Evolutionary conservation across 2,888 invertebrate genomes (phyloP).

Genomic region (Cartodere bifasciata): DNA sequence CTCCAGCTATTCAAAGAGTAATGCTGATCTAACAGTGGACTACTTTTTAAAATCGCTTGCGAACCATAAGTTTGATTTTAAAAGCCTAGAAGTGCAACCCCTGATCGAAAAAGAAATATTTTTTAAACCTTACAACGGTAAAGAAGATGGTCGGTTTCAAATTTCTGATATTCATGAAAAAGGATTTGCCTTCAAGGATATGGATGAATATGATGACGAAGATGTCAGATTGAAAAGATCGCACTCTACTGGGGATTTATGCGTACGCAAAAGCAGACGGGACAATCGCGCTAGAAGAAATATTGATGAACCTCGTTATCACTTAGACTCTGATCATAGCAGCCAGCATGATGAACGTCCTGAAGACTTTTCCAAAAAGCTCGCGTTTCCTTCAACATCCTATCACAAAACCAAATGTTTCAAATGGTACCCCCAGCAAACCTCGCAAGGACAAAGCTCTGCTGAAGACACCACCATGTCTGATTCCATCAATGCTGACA

Average conservation of each 20-base stretch:
- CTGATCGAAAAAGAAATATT: conserved; percentile 29
- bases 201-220: conserved; percentile 32
- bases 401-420: no score
- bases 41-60: conserved; percentile 40
- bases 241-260: conserved; percentile 40
- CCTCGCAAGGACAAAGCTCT: conserved; percentile 36
- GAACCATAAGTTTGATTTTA: conserved; percentile 35
- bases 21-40: conserved; percentile 40
- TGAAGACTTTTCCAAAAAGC: conserved; percentile 34
- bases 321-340: conserved; percentile 40
- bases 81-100: conserved; percentile 29
- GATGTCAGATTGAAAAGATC: conserved; percentile 34
- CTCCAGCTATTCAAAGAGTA: conserved; percentile 30
- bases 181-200: conserved; percentile 32
- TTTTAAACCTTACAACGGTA: conserved; percentile 33
- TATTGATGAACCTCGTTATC: conserved; percentile 36
- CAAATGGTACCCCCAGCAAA: no score
- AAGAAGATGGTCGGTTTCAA: conserved; percentile 40
- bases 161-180: conserved; percentile 42
- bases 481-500: conserved; percentile 38
- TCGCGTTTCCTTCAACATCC: conserved; percentile 32
- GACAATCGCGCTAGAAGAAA: conserved; percentile 27
- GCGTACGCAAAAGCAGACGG: conserved; percentile 29
- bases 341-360: conserved; percentile 41
- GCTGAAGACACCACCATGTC: conserved; percentile 38